Base-by-base conservation (phyloP, 2,888 invertebrate species). In the Diloba caeruleocephala region DNA sequence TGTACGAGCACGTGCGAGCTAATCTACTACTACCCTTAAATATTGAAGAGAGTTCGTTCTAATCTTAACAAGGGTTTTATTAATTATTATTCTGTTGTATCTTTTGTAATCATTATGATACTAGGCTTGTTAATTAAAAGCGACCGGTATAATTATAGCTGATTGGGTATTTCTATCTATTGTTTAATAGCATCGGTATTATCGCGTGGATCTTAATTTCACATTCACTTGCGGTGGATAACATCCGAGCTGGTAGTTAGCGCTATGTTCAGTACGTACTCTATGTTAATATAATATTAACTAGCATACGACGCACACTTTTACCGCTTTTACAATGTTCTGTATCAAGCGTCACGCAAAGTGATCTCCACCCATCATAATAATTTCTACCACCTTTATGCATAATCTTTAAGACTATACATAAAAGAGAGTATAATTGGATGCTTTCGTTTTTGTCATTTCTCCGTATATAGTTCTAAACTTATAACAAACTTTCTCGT, bases 391-490 rank as follows among this genome's bases (percentile, higher is more conserved):
- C 57, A 65, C 58, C 54, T 62, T 65, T 64, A 70, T 69, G 76
- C 78, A 79, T 67, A 62, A 71, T 74, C 75, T 78, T 77, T 60
- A 64, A 76, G 66, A 65, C 69, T 71, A 76, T 72, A 76, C 74
- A 66, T 75, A 74, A 77, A 78, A 79, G 72, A 76, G 78, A 74
- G 71, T 74, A 63, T 73, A 81, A 82, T 85, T 81, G 81, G 62
- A 59, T 72, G 76, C 82, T 85, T 85, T 85, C 83, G 66, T 76
- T 75, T 75, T 77, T 75, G 68, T 66, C 69, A 73, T 70, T 71
- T 72, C 63, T 63, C 69, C 59, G 65, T 68, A 61, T 58, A 60
- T 65, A 60, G 54, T 53, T 63, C 52, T 56, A n/a, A n/a, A n/a
- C n/a, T 56, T 46, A 55, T 58, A 61, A 55, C 25, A 32, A 43